Percentiles rank a stretch among this genome's conserved stretches.
phyloP scores from a whole-genome alignment of 2,797 vertebrate species.

The Tangara arthus region DNA sequence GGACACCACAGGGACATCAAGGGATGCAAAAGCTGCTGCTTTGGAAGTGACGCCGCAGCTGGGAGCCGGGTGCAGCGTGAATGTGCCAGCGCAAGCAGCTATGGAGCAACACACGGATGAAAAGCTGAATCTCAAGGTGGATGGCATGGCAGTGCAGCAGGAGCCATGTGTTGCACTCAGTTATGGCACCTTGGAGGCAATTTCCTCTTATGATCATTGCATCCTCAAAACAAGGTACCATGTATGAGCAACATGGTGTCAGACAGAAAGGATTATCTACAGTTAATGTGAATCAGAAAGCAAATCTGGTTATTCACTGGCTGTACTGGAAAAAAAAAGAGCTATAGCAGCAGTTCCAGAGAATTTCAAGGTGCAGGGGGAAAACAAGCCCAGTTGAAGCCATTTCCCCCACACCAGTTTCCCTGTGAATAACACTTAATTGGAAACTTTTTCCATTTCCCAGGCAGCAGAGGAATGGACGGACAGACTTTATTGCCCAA shows the following conservation, averaged over 20 bases:
- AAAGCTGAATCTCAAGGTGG: not conserved
- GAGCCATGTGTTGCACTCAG: not conserved
- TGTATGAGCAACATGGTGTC: accelerated
- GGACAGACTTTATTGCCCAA: not conserved
- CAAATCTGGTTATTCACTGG: not conserved
- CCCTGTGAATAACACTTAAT: not conserved
- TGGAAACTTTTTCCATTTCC: not conserved
- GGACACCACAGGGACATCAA: not conserved
- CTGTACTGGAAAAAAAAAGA: not conserved
- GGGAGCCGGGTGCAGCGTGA: accelerated
- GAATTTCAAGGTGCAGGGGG: not conserved
- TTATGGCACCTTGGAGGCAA: not conserved
- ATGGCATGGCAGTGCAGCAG: not conserved
- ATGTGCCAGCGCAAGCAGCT: accelerated
- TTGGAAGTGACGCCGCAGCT: accelerated
- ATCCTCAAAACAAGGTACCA: not conserved
- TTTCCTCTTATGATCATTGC: not conserved
- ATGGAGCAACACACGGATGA: not conserved
- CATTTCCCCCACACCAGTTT: not conserved
- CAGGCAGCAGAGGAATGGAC: not conserved
- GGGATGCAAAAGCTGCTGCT: not conserved
- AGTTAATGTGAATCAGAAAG: not conserved
- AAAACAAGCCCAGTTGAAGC: not conserved
- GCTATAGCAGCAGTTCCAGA: not conserved
- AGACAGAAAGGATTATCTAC: not conserved